Evolutionary conservation across 2,113 vertebrate species (phyloP), one percentile per base, ranked within the genome.

Genomic region (Cryptomyrus ogoouensis): DNA sequence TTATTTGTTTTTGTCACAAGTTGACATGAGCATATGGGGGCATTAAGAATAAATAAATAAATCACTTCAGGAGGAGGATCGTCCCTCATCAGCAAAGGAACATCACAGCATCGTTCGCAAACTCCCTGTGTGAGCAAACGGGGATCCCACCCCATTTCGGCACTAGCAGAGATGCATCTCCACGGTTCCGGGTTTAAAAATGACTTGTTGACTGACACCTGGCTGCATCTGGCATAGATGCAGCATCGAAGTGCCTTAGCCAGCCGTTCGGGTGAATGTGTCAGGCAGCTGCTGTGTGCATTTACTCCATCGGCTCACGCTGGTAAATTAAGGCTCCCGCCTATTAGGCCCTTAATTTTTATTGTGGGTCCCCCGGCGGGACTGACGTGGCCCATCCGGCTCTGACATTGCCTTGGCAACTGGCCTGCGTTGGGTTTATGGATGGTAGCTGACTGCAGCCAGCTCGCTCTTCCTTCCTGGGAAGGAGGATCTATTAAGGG

Each of bases 181-280:
- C 17, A 31, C 27, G 10, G 62, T 70, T 70, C 62, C 62, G 10
- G 62, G 10, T 80, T 80, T 39, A 39, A 42, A 80, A 80, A 42
- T 80, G 74, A 42, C 74, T 80, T 80, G 74, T 80, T 80, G 74
- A 80, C 35, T 80, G 35, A 80, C 31, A 80, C 74, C 74, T 80
- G 74, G 74, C 35, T 42, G 74, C 35, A 80, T 80, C 17, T 80
- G 74, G 74, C 35, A 80, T 42, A 80, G 31, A 19, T 17, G 1
- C 74, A 80, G 1, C 31, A n/a, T 13, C 74, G 6, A 19, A 39
- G 74, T 19, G 74, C 35, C 13, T 15, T 39, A 3, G 70, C 70
- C 70, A 35, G 58, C 58, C 58, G 2, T n/a, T 3, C 58, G 58
- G n/a, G n/a, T 66, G 24, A n/a, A 66, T 66, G 58, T 66, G 24